Percentiles rank a stretch among this genome's conserved stretches.
These are phyloP conservation scores for Ametastegia equiseti DNA, from an alignment of 2,888 invertebrate genomes.

Conservation along the genomic window DNA sequence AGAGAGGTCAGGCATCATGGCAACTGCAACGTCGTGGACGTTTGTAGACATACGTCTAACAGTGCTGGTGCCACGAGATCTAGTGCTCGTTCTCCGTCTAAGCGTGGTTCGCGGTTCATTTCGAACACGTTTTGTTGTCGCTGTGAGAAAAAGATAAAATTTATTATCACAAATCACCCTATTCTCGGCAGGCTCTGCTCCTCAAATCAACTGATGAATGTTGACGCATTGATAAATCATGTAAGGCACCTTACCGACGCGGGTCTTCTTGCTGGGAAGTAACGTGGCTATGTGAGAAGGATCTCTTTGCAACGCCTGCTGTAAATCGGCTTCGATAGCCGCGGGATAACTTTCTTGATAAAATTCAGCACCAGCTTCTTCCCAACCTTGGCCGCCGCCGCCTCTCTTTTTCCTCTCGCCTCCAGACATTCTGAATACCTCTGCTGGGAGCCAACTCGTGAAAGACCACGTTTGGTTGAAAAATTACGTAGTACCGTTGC, in stretches of 20 bases:
- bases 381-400: slow-evolving; percentile 84
- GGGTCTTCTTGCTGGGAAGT: slow-evolving; percentile 88
- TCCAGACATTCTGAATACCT: slow-evolving; percentile 79
- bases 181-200: too few species aligned
- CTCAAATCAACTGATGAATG: too few species aligned
- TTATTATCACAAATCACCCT: too few species aligned
- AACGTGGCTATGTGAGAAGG: slow-evolving; percentile 87
- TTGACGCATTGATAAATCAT: too few species aligned
- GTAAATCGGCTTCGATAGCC: slow-evolving; percentile 81
- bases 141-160: too few species aligned
- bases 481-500: background rate
- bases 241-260: slow-evolving; percentile 82
- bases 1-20: slow-evolving; percentile 90
- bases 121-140: slow-evolving; percentile 83
- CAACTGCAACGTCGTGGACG: slow-evolving; percentile 83
- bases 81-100: slow-evolving; percentile 79
- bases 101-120: slow-evolving; percentile 82
- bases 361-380: slow-evolving; percentile 91
- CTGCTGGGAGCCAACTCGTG: background rate
- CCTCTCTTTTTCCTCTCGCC: slow-evolving; percentile 80
- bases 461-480: background rate
- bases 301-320: slow-evolving; percentile 82
- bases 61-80: slow-evolving; percentile 78
- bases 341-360: slow-evolving; percentile 91
- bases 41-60: slow-evolving; percentile 77